Evolutionary conservation across 2,113 vertebrate genomes (phyloP), one percentile per base, ranked within the genome.

Genomic region (Paratilapia polleni): DNA sequence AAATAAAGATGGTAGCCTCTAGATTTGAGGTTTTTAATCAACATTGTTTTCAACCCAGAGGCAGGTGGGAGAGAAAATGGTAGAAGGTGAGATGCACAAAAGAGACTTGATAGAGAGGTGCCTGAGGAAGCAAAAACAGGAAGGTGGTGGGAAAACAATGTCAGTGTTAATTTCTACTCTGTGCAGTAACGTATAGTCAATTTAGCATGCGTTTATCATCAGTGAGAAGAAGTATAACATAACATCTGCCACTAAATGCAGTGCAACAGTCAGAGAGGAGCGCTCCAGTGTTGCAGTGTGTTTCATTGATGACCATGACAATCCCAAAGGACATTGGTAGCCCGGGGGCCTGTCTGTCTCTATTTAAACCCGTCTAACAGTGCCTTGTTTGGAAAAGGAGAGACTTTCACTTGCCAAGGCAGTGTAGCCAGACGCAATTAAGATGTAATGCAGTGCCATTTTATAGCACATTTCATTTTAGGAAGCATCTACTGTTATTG

Each of bases 341-440:
- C 91, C 91, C 49, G 8, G 66, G 77, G 89, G 86, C 78, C 89
- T 86, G 91, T 91, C 92, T 87, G 82, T 56, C 87, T 89, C 84
- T 57, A 76, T 92, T 87, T 87, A 82, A 87, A 83, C 83, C 90
- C 7, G 47, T 90, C 70, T 78, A 86, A 90, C 89, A 8, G 70
- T 47, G 28, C 47, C 80, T 58, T 36, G 58, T 84, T 88, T 82
- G 80, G 88, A 87, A 36, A 73, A 76, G 75, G 70, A 74, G 57
- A 74, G 79, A 80, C 83, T 87, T 74, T 28, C 68, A 78, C 77
- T 84, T 47, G 68, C 76, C 78, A 78, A 84, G 70, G 78, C 80
- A 57, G 64, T 9, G 64, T 12, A 76, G 79, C 56, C 70, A 60
- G 56, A 20, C 49, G 75, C 81, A 77, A 85, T 89, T 77, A 89